Conservation (phyloP, 2,797 vertebrate species). For the Knipowitschia caucasica region DNA sequence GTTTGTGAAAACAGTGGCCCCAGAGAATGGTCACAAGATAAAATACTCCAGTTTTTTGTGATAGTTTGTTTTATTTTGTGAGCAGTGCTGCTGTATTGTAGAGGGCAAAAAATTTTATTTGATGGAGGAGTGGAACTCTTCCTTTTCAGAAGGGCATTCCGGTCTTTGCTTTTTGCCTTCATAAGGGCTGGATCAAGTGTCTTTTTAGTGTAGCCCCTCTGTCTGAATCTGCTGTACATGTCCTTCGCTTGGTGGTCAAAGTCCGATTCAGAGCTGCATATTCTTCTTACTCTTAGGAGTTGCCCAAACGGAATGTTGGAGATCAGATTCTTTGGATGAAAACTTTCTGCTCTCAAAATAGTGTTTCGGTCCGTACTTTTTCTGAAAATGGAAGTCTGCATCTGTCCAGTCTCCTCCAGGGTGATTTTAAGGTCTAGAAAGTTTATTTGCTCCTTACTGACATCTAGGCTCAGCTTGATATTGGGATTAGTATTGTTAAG, state of each 20-base stretch:
- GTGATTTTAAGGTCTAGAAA: background rate
- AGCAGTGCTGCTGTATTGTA: no score
- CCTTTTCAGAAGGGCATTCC: background rate
- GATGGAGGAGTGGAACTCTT: no score
- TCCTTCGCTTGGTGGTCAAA: background rate
- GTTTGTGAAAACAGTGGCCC: no score
- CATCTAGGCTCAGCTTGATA: background rate
- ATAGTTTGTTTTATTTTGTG: no score
- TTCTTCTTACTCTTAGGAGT: background rate
- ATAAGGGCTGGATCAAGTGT: background rate
- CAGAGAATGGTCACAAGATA: no score
- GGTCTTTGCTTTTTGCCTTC: background rate
- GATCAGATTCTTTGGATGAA: background rate
- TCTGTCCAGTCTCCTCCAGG: background rate
- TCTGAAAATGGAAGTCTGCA: background rate
- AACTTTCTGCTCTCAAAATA: background rate
- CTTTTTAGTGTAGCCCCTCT: background rate
- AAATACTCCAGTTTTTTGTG: no score
- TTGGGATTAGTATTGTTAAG: background rate
- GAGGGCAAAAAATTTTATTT: no score
- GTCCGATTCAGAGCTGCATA: background rate
- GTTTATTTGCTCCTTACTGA: background rate
- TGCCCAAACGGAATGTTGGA: background rate
- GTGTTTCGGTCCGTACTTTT: background rate
- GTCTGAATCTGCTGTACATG: background rate